Percentiles rank a stretch among this genome's conserved stretches.
Evolutionary conservation across 2,113 vertebrate species (phyloP).

Genomic region (Etia nguti): DNA sequence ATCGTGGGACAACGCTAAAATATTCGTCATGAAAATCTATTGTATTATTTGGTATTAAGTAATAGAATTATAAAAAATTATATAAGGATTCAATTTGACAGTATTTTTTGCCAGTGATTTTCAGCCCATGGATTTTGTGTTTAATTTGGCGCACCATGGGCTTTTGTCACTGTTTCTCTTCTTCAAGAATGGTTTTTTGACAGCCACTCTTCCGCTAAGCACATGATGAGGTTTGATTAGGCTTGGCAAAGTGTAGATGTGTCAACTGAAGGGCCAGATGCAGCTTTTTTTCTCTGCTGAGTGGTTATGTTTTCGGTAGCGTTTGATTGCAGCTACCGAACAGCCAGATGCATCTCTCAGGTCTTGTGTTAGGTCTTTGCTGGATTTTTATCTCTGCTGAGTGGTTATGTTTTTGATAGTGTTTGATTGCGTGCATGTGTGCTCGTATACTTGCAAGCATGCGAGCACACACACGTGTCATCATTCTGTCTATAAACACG

Average conservation of each 20-base stretch:
- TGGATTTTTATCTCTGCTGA: not conserved
- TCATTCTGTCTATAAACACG: not conserved
- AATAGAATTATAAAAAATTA: not conserved
- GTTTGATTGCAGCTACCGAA: not conserved
- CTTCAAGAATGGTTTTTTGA: not conserved
- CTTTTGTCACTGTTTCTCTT: not conserved
- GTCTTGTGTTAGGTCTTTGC: not conserved
- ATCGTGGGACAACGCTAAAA: not conserved
- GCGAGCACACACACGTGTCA: not conserved
- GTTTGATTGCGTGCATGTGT: not conserved
- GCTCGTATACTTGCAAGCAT: not conserved
- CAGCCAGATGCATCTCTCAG: not conserved
- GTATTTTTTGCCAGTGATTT: not conserved
- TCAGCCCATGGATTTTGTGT: not conserved
- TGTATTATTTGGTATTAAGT: not conserved
- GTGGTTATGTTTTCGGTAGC: not conserved
- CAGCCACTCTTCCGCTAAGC: not conserved
- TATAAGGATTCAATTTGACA: not conserved
- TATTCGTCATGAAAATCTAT: not conserved
- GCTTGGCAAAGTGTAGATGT: not conserved
- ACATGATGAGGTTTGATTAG: not conserved
- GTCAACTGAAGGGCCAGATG: not conserved
- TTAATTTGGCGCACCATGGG: not conserved
- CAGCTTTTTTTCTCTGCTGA: not conserved
- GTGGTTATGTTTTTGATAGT: not conserved